Conservation (phyloP, 2,113 vertebrate genomes). For the Leptodactylus fuscus region DNA sequence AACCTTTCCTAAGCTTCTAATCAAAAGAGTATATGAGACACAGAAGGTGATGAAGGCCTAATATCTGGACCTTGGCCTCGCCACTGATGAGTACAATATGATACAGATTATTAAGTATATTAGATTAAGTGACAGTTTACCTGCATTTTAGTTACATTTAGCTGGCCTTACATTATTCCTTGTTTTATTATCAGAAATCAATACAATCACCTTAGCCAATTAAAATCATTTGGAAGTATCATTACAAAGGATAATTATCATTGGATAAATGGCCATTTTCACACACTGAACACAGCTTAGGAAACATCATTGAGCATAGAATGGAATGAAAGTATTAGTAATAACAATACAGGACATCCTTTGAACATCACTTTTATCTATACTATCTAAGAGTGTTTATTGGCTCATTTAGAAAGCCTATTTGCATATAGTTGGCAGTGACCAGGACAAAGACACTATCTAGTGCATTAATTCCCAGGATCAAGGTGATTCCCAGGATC, state of each 20-base stretch:
- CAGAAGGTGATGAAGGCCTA: conserved; percentile 15
- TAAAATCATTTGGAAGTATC: neutral
- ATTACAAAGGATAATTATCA: neutral
- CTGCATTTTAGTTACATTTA: neutral
- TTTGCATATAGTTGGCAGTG: no score
- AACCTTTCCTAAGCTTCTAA: conserved; percentile 30
- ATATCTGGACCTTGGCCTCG: neutral
- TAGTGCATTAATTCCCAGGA: no score
- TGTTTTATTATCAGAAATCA: neutral
- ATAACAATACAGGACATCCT: no score
- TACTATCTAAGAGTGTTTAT: no score
- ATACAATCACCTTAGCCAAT: neutral
- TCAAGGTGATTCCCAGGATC: no score
- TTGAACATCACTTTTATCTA: no score
- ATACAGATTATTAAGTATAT: conserved; percentile 18
- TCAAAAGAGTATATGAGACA: conserved; percentile 32
- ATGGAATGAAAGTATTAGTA: neutral
- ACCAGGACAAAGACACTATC: no score
- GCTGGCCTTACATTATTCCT: neutral
- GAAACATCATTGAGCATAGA: no score
- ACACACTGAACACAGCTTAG: neutral
- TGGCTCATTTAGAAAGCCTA: no score
- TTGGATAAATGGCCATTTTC: neutral
- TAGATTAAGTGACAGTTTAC: conserved; percentile 11
- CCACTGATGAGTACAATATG: conserved; percentile 2